Base-by-base conservation (phyloP, 2,888 invertebrate species). In the Scaptomyza parva region DNA sequence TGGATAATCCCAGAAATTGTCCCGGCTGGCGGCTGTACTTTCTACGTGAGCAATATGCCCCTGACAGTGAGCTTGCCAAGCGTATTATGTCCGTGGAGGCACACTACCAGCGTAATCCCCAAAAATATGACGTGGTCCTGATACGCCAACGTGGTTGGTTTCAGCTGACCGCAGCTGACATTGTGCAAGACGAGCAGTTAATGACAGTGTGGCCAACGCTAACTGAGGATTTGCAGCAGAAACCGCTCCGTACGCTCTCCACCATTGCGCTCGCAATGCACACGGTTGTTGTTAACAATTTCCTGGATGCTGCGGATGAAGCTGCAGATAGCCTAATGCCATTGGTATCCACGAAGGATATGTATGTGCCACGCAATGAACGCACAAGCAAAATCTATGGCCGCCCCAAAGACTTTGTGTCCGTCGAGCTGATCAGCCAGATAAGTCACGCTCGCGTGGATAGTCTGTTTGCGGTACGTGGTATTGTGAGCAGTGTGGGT, bases 401-500 rank as follows among this genome's bases (percentile, higher is more conserved):
- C 1, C 92, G 95, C 82, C 91, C 96, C 47, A 86, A 92, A 12
- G 94, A 94, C 89, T 95, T 95, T 90, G 93, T 94, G 68, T 94
- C 95, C 28, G 91, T 95, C 2, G 93, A 95, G 41, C 94, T 94
- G 22, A 70, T 91, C 24, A 66, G 55, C 7, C 40, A 66, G 3
- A 78, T 91, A 4, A 63, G 43, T 1, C 75, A 70, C 2, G 39
- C 61, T 0, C 67, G 76, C 82, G 95, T 95, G 92, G 96, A 96
- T 94, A 92, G 92, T 91, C 90, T 98, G 72, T 94, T 97, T 22
- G 94, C 96, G 24, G 93, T 98, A 3, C 94, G 95, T 88, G 98
- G 98, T 0, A 97, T 96, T 40, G 96, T 98, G 0, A 96, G 96
- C 65, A 93, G 96, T 89, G 96, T 96, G 3, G 95, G 96, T 14